Conservation (phyloP, 2,797 vertebrate genomes). For the Cyclopterus lumpus region DNA sequence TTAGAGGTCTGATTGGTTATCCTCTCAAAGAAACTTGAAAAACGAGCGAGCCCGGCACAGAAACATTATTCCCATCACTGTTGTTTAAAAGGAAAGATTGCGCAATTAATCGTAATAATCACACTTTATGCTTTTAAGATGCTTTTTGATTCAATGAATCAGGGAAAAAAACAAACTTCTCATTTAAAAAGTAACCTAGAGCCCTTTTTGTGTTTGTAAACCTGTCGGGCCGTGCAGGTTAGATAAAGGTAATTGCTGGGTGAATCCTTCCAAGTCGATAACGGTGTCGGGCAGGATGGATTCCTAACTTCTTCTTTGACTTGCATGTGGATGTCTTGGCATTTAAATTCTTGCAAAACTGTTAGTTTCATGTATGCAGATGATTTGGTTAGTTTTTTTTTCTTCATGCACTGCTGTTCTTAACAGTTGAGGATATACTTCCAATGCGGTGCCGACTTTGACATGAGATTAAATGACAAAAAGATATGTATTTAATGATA, state of each 20-base stretch:
- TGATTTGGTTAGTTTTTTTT: slow-evolving; percentile 8
- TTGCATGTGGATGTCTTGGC: slow-evolving; percentile 34
- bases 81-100: not conserved
- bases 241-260: not conserved
- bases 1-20: not conserved
- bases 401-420: not conserved
- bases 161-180: not conserved
- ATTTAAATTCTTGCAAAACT: slow-evolving; percentile 46
- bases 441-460: not conserved
- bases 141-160: not conserved
- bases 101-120: not conserved
- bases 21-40: not conserved
- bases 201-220: not conserved
- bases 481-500: not conserved
- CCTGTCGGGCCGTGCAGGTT: not conserved
- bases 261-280: not conserved
- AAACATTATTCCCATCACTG: not conserved
- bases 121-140: not conserved
- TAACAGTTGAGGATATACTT: not conserved
- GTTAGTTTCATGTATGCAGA: slow-evolving; percentile 20
- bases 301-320: slow-evolving; percentile 28
- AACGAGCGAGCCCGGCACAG: not conserved
- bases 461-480: not conserved
- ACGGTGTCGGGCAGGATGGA: not conserved
- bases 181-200: not conserved